These are phyloP conservation scores for Agapornis canus DNA, from an alignment of 2,797 vertebrate species.

Conservation along the genomic window DNA sequence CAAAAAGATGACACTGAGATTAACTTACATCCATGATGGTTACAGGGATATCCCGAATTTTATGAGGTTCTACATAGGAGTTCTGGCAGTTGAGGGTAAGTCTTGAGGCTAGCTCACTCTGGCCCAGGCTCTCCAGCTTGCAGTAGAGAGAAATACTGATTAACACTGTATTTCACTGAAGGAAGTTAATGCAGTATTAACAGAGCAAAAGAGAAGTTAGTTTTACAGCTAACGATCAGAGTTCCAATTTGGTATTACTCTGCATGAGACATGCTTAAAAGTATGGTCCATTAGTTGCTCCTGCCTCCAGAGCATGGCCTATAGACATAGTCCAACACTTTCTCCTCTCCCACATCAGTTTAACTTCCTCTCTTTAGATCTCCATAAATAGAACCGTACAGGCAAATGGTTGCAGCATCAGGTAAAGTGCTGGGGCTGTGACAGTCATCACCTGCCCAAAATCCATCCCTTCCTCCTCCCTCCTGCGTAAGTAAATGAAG, in stretches of 20 bases:
- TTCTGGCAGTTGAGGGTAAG: constrained; percentile 98
- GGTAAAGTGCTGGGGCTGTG: not conserved
- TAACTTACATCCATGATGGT: constrained; percentile 95
- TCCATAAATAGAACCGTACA: not conserved
- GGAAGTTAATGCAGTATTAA: not conserved
- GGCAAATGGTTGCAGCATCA: not conserved
- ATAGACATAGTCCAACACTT: not conserved
- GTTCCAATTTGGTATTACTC: not conserved
- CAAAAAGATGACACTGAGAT: not conserved
- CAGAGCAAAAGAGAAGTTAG: not conserved
- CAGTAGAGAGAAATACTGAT: constrained; percentile 1
- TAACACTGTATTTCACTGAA: not conserved
- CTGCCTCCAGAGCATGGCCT: not conserved
- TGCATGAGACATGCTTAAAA: not conserved
- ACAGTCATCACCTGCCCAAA: not conserved
- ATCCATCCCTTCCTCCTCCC: not conserved
- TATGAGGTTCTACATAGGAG: constrained; percentile 97
- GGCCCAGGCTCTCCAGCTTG: constrained; percentile 93
- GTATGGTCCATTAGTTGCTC: not conserved
- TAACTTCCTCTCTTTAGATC: not conserved
- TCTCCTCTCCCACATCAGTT: not conserved
- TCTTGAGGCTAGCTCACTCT: constrained; percentile 94
- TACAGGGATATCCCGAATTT: constrained; percentile 93
- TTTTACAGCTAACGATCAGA: not conserved
- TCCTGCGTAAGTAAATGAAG: not conserved